Evolutionary conservation across 2,797 vertebrate species (phyloP), one percentile per base, ranked within the genome.

Genomic region (Lutjanus argentimaculatus): DNA sequence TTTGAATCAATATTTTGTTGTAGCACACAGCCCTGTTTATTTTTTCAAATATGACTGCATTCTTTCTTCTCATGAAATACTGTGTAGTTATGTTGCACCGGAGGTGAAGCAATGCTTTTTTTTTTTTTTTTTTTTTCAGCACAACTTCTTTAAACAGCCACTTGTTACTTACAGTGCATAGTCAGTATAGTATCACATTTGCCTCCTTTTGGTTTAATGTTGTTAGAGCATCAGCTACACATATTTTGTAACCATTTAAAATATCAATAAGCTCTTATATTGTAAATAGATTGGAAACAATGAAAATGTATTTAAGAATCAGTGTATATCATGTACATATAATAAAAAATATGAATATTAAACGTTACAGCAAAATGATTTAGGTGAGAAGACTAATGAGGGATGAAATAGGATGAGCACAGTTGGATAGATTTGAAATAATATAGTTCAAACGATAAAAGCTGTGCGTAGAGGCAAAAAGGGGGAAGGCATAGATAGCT

Each of bases 311-410:
- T 96, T 96, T 96, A 96, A 96, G 93, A 95, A 91, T 83, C 79
- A 77, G 81, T 93, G 95, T 96, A 96, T 96, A 95, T 96, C 94
- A 91, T 96, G 95, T 96, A 96, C 90, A 96, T 94, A 96, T 88
- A 82, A 91, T 92, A 87, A 85, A 89, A 72, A 86, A 88, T 94
- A 91, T 90, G 83, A 90, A 83, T 86, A 86, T 62, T 92, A 85
- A 91, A 85, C n/a, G 59, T 69, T 83, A 80, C 80, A 90, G 67
- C 72, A 68, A 79, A 89, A 82, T 79, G 59, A 90, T 88, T 43
- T 91, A 90, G 88, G 88, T 86, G 89, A 91, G 88, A 89, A 67
- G 79, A 83, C 77, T 67, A 67, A 75, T 59, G 80, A 75, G 74
- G 76, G 88, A 81, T 30, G 76, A 84, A 75, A 62, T 77, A 42